phyloP scores from a whole-genome alignment of 2,797 vertebrate genomes.

The Amblyraja radiata region DNA sequence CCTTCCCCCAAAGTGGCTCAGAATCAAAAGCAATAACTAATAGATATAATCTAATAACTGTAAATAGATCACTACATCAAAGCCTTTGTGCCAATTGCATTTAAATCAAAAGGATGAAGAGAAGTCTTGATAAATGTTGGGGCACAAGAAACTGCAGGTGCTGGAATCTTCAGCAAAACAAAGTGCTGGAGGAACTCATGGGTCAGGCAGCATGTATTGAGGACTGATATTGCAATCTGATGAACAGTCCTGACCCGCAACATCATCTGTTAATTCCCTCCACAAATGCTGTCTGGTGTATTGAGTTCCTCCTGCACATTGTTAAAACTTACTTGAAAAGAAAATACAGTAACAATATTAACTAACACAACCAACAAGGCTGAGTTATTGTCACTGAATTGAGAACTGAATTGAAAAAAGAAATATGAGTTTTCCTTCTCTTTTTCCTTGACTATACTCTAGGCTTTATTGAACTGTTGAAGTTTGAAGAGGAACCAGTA shows the following conservation, averaged over 20 bases:
- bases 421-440: too few species aligned
- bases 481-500: neutral
- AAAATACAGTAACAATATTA: neutral
- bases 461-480: neutral
- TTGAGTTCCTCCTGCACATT: neutral
- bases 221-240: too few species aligned
- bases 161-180: too few species aligned
- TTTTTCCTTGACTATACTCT: neutral
- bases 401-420: neutral
- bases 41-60: neutral
- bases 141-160: too few species aligned
- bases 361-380: too few species aligned
- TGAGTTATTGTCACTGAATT: neutral
- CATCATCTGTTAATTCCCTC: too few species aligned
- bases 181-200: too few species aligned
- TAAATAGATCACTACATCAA: neutral
- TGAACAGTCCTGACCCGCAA: too few species aligned
- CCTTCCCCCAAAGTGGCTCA: neutral
- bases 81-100: neutral
- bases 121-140: neutral
- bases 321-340: neutral
- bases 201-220: too few species aligned
- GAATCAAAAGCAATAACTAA: neutral
- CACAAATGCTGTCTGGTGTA: too few species aligned
- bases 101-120: neutral